Percentiles rank a stretch among this genome's conserved stretches.
Conservation (phyloP, 2,888 invertebrate species). For the Tinea trinotella region DNA sequence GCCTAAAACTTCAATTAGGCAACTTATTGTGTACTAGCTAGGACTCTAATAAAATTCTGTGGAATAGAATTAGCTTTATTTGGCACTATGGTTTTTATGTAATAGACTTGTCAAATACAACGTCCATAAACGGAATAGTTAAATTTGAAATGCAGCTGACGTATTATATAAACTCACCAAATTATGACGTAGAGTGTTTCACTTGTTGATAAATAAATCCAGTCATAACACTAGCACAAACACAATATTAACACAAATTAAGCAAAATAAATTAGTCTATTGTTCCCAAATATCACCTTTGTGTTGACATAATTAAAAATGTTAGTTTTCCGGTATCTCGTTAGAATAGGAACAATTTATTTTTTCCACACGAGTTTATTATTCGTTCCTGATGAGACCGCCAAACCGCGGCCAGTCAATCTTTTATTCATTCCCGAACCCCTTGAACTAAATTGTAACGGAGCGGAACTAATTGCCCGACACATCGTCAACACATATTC, state of each 20-base stretch:
- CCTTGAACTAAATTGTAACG: constrained; percentile 51
- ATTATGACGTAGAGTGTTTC: not conserved
- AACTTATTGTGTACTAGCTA: too few relatives aligned
- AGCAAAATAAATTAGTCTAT: constrained; percentile 7
- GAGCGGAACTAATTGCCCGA: constrained; percentile 55
- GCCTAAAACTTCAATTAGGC: too few relatives aligned
- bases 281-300: constrained; percentile 39
- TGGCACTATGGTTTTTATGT: too few relatives aligned
- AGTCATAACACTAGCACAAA: constrained; percentile 12
- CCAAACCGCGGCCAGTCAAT: constrained; percentile 37
- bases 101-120: too few relatives aligned
- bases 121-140: too few relatives aligned
- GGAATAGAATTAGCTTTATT: too few relatives aligned
- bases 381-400: constrained; percentile 43
- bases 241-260: constrained; percentile 6
- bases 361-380: constrained; percentile 39
- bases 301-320: constrained; percentile 44
- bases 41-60: too few relatives aligned
- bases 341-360: constrained; percentile 37
- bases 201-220: constrained; percentile 11
- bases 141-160: too few relatives aligned
- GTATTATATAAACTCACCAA: too few relatives aligned
- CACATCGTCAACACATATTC: constrained; percentile 50
- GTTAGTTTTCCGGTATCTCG: constrained; percentile 32
- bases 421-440: constrained; percentile 58